Evolutionary conservation across 2,888 invertebrate species (phyloP).

Genomic region (Papilio elwesi): DNA sequence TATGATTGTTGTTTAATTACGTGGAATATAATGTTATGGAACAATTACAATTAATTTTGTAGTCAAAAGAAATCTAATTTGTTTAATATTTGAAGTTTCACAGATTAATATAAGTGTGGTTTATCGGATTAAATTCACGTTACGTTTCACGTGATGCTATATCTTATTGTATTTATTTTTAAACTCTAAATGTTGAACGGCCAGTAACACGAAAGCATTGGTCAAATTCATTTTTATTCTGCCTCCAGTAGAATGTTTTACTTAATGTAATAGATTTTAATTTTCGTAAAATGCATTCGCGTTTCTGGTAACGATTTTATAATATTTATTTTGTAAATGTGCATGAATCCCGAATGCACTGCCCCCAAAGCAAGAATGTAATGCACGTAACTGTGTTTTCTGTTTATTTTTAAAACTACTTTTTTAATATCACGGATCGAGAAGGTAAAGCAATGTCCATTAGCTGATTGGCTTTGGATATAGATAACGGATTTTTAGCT

Average conservation of each 20-base stretch:
- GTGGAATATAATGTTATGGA: constrained; percentile 29
- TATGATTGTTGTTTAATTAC: constrained; percentile 46
- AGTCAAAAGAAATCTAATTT: neutral
- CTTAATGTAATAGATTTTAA: constrained; percentile 15
- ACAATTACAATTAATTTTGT: neutral
- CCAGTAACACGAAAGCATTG: constrained; percentile 32
- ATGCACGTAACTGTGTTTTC: constrained; percentile 72
- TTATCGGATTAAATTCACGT: constrained; percentile 38
- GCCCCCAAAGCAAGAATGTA: constrained; percentile 76
- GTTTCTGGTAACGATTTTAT: constrained; percentile 57
- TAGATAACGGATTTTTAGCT: constrained; percentile 50
- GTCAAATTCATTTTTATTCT: constrained; percentile 14
- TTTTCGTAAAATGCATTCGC: constrained; percentile 24
- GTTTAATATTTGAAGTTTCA: too few relatives aligned
- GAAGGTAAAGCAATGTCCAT: constrained; percentile 73
- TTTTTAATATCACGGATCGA: constrained; percentile 62
- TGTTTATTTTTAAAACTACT: constrained; percentile 56
- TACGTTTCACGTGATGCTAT: constrained; percentile 51
- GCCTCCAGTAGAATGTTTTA: constrained; percentile 15
- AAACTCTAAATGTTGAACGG: constrained; percentile 49
- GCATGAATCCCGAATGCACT: constrained; percentile 82
- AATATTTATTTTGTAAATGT: constrained; percentile 67
- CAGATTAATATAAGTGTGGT: neutral
- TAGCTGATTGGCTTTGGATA: constrained; percentile 71
- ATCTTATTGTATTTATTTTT: constrained; percentile 50